phyloP scores from a whole-genome alignment of 1,140 invertebrate species.

The Procambarus clarkii region DNA sequence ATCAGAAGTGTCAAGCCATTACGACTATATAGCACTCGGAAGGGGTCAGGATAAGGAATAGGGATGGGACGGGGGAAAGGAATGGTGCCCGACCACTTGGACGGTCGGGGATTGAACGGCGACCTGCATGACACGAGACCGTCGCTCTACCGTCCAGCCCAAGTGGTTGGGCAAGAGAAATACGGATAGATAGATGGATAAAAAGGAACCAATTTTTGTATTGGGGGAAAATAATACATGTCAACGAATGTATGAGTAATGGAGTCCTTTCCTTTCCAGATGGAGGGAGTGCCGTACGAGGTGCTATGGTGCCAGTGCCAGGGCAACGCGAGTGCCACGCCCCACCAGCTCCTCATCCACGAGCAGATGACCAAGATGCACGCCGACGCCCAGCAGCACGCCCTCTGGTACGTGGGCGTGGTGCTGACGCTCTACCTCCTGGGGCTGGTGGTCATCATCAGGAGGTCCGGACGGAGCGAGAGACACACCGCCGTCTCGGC shows the following conservation, averaged over 20 bases:
- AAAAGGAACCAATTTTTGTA: too few relatives aligned
- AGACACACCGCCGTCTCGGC: constrained; percentile 34
- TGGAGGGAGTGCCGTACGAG: constrained; percentile 3
- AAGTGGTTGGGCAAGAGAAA: too few relatives aligned
- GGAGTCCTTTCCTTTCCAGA: not conserved
- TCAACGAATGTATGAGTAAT: not conserved
- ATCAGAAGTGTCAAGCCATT: too few relatives aligned
- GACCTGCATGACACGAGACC: too few relatives aligned
- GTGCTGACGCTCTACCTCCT: constrained; percentile 37
- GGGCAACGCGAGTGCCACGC: constrained; percentile 28
- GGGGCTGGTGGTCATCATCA: constrained; percentile 38
- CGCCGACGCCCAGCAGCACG: constrained; percentile 11
- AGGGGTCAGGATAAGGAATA: too few relatives aligned
- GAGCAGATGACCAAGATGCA: constrained; percentile 30
- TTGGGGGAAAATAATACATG: too few relatives aligned
- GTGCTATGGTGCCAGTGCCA: constrained; percentile 51
- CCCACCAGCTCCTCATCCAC: constrained; percentile 14
- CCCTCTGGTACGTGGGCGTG: constrained; percentile 38
- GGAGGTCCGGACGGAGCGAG: constrained; percentile 24
- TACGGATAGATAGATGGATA: too few relatives aligned
- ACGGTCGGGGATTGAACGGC: too few relatives aligned
- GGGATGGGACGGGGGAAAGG: too few relatives aligned
- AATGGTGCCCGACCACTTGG: too few relatives aligned
- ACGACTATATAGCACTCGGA: too few relatives aligned
- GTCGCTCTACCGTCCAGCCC: too few relatives aligned